Evolutionary conservation across 2,888 invertebrate species (phyloP).

Genomic region (Pammene fasciana): DNA sequence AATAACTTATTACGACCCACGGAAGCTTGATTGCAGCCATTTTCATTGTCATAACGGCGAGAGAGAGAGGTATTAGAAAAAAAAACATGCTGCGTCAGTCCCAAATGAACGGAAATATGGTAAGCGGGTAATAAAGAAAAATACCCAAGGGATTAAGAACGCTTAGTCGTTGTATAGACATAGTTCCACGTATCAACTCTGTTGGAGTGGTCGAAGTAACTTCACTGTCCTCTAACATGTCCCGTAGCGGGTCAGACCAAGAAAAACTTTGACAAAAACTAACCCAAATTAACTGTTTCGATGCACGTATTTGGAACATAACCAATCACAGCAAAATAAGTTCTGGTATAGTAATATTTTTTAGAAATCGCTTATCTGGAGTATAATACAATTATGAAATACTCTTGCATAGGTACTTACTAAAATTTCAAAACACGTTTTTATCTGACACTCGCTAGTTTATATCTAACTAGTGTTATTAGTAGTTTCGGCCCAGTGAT

Average conservation of each 20-base stretch:
- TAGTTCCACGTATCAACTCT: slow-evolving; percentile 58
- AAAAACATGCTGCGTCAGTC: too few species aligned
- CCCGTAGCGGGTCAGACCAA: slow-evolving; percentile 35
- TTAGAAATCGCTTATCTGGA: slow-evolving; percentile 23
- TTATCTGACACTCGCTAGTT: too few species aligned
- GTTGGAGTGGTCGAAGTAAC: slow-evolving; percentile 47
- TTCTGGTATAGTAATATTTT: slow-evolving; percentile 4
- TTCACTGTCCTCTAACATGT: slow-evolving; percentile 41
- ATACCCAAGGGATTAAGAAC: slow-evolving; percentile 45
- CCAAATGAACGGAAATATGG: too few species aligned
- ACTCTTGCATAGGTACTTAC: too few species aligned
- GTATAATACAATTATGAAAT: background rate
- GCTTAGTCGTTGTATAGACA: slow-evolving; percentile 50
- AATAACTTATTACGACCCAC: too few species aligned
- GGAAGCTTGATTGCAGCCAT: too few species aligned
- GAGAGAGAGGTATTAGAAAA: too few species aligned
- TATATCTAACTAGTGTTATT: too few species aligned
- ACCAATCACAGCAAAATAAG: slow-evolving; percentile 37
- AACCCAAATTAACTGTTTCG: slow-evolving; percentile 47
- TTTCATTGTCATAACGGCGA: too few species aligned
- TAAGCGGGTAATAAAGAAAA: background rate
- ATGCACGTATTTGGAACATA: slow-evolving; percentile 56
- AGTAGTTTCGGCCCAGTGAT: too few species aligned
- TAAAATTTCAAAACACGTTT: too few species aligned
- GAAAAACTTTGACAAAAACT: slow-evolving; percentile 49